A percentile compares a stretch with the other conserved stretches of the same genome.
These are phyloP conservation scores for Arbacia lixula DNA, from an alignment of 53 echinoderm and acorn worm genomes.

Conservation along the genomic window DNA sequence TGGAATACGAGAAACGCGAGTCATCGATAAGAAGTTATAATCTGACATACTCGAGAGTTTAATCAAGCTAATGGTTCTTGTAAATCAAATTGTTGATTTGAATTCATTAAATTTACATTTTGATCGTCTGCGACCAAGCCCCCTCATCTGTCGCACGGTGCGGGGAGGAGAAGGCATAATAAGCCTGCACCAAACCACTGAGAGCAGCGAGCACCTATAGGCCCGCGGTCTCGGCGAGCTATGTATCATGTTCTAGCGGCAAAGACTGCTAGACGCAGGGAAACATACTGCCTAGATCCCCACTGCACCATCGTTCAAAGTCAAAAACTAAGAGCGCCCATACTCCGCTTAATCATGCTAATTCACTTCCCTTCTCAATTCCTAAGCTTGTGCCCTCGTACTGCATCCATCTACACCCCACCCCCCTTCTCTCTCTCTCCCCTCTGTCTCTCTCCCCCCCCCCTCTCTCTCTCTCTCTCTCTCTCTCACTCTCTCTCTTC, in stretches of 20 bases:
- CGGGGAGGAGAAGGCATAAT: too few relatives aligned
- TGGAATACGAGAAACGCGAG: too few relatives aligned
- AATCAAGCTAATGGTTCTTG: conserved; percentile 59
- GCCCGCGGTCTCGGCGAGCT: too few relatives aligned
- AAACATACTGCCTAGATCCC: too few relatives aligned
- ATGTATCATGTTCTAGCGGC: too few relatives aligned
- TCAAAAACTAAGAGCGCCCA: not conserved
- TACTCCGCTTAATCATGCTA: conserved; percentile 57
- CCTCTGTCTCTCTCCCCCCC: not conserved
- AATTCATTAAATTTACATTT: conserved; percentile 54
- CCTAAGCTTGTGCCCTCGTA: not conserved
- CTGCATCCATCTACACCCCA: too few relatives aligned
- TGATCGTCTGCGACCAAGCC: conserved; percentile 30
- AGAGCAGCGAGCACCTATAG: too few relatives aligned
- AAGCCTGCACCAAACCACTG: too few relatives aligned
- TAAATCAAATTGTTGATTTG: conserved; percentile 62
- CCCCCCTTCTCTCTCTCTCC: too few relatives aligned
- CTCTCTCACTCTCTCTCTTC: conserved; percentile 8
- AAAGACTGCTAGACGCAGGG: too few relatives aligned
- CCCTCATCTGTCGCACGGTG: too few relatives aligned
- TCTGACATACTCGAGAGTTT: conserved; percentile 31
- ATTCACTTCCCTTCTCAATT: conserved; percentile 23
- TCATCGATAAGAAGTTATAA: conserved; percentile 16
- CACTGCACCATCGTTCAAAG: conserved; percentile 22
- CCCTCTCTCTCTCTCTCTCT: not conserved